phyloP scores from a whole-genome alignment of 2,888 invertebrate species.

The Listrodromus nycthemerus region DNA sequence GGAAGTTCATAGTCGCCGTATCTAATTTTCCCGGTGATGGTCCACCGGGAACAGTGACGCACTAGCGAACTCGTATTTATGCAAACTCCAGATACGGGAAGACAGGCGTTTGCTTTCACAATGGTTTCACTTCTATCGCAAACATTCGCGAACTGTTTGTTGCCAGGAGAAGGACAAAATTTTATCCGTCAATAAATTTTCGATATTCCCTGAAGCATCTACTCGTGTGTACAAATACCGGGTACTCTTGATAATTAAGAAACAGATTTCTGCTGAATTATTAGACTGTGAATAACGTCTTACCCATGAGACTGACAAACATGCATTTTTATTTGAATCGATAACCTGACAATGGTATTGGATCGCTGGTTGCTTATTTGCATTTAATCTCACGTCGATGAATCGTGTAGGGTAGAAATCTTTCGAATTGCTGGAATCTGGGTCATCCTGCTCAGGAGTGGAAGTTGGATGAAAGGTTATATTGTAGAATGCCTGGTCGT shows the following conservation, averaged over 20 bases:
- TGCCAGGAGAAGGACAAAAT: not conserved
- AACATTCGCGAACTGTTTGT: not conserved
- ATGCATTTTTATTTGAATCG: not conserved
- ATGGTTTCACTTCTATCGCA: slow-evolving; percentile 14
- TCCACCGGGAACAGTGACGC: no score
- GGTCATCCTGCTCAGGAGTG: slow-evolving; percentile 21
- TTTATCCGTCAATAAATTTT: slow-evolving; percentile 22
- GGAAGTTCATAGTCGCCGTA: not conserved
- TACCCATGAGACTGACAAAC: not conserved
- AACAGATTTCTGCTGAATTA: not conserved
- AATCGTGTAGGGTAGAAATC: slow-evolving; percentile 16
- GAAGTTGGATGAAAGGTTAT: slow-evolving; percentile 31
- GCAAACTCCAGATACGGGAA: slow-evolving; percentile 22
- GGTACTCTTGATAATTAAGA: slow-evolving; percentile 28
- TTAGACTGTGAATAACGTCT: not conserved
- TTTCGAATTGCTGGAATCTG: slow-evolving; percentile 26
- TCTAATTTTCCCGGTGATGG: slow-evolving; percentile 52
- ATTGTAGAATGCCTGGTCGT: slow-evolving; percentile 2
- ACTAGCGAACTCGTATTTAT: not conserved
- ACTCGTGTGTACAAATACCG: slow-evolving; percentile 7
- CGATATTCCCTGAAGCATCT: slow-evolving; percentile 15
- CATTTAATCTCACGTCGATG: not conserved
- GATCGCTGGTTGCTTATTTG: not conserved
- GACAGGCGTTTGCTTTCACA: slow-evolving; percentile 47
- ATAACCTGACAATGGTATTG: not conserved